Conservation (phyloP, 2,888 invertebrate genomes). For the Tribolium freemani region DNA sequence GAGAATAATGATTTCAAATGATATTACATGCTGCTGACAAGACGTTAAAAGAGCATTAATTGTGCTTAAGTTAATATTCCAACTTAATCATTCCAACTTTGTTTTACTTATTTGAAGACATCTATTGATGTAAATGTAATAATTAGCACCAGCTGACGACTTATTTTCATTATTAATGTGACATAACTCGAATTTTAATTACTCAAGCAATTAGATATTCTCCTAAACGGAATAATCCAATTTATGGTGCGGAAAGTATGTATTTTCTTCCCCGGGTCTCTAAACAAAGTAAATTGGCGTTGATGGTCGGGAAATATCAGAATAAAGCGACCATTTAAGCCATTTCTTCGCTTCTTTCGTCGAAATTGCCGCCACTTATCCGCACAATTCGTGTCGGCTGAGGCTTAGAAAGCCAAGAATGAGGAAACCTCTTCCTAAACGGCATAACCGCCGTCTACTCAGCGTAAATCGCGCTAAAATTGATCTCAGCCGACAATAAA, state of each 20-base stretch:
- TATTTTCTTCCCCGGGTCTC: too few species aligned
- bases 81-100: slow-evolving; percentile 1
- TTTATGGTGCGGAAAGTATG: too few species aligned
- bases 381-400: neutral
- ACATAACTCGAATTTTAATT: too few species aligned
- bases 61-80: neutral
- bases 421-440: neutral
- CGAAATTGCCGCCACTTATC: neutral
- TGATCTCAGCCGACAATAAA: too few species aligned
- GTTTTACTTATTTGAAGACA: slow-evolving; percentile 1
- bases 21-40: neutral
- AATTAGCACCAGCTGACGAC: neutral
- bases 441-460: neutral
- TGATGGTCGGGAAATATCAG: neutral
- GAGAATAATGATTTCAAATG: neutral
- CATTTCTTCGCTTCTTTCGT: neutral
- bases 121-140: slow-evolving; percentile 9
- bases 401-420: neutral
- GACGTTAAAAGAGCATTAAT: neutral
- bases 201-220: too few species aligned
- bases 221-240: too few species aligned
- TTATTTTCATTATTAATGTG: too few species aligned
- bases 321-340: neutral
- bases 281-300: too few species aligned
- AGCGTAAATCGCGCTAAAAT: too few species aligned